phyloP scores from a whole-genome alignment of 2,113 vertebrate genomes.

The Axis porcinus region DNA sequence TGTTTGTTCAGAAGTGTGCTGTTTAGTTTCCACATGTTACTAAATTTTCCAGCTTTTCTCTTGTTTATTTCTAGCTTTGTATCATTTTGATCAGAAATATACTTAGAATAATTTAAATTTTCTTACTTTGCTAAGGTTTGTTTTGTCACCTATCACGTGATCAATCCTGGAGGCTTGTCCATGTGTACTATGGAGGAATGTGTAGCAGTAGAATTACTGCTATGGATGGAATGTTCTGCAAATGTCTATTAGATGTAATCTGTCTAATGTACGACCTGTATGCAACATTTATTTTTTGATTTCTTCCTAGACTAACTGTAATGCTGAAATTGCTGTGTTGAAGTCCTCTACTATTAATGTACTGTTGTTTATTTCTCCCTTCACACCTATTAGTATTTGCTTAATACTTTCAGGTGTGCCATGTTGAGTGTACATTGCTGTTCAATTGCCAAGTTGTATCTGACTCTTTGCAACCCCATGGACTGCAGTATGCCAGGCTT shows the following conservation, averaged over 20 bases:
- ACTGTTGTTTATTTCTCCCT: background rate
- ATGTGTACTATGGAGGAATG: background rate
- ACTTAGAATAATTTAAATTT: background rate
- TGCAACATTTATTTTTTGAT: background rate
- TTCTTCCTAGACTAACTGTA: background rate
- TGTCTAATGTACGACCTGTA: background rate
- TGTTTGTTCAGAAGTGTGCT: background rate
- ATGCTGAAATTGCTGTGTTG: background rate
- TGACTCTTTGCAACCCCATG: too few relatives aligned
- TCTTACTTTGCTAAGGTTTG: background rate
- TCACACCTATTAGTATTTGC: background rate
- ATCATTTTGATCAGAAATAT: background rate
- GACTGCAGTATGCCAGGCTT: too few relatives aligned
- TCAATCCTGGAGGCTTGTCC: background rate
- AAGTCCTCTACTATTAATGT: background rate
- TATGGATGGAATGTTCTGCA: background rate
- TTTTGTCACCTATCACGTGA: background rate
- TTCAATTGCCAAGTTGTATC: too few relatives aligned
- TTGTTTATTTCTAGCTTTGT: background rate
- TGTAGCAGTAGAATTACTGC: background rate
- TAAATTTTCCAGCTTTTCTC: background rate
- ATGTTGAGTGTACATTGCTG: background rate
- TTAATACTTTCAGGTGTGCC: background rate
- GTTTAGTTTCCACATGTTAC: background rate
- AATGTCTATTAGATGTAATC: background rate